Conservation (phyloP, 2,888 invertebrate species). For the Mactromeris polynyma region DNA sequence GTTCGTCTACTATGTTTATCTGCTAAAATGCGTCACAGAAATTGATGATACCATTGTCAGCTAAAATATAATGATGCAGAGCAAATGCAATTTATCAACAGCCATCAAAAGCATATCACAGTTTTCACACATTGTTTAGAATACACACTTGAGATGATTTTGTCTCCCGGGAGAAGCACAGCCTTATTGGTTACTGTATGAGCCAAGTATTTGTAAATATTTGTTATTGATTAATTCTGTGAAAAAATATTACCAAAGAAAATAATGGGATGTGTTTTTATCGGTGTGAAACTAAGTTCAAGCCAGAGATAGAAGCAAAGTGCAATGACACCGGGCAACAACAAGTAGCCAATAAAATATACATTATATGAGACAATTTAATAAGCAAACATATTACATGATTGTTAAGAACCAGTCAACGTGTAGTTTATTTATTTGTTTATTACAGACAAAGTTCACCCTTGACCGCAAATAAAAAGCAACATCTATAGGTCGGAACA, state of each 20-base stretch:
- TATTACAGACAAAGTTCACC: too few relatives aligned
- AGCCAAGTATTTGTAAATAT: conserved; percentile 13
- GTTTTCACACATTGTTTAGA: neutral
- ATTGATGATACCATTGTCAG: neutral
- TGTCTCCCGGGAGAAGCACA: neutral
- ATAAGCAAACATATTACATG: neutral
- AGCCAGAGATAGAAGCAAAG: neutral
- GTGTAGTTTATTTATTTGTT: neutral
- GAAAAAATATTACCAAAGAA: neutral
- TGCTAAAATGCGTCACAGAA: too few relatives aligned
- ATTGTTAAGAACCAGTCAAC: neutral
- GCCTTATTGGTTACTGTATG: neutral
- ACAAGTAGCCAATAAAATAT: neutral
- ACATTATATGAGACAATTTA: conserved; percentile 3
- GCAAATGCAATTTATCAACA: neutral
- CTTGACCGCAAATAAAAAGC: too few relatives aligned
- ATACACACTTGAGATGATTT: neutral
- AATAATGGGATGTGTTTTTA: neutral
- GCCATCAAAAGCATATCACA: neutral
- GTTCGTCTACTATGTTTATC: too few relatives aligned
- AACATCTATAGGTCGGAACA: too few relatives aligned
- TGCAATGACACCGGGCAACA: neutral
- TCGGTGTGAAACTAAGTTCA: conserved; percentile 14
- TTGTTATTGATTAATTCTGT: neutral
- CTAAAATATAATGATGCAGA: neutral